Base-by-base conservation (phyloP, 2,797 vertebrate genomes). In the Pipistrellus nathusii region DNA sequence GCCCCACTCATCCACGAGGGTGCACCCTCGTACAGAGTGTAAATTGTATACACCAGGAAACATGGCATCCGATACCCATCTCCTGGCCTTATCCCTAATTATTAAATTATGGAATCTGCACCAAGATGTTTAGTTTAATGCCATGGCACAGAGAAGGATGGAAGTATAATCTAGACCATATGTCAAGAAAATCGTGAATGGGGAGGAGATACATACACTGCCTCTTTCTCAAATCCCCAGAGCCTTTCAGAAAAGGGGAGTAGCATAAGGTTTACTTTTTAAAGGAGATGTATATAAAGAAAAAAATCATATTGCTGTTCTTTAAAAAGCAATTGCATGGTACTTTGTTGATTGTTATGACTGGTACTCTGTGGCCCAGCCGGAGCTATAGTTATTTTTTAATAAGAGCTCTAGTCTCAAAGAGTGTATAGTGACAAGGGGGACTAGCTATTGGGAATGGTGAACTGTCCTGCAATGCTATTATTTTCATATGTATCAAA, bases 271-370 rank as follows among this genome's bases (percentile, higher is more conserved):
- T 82, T 88, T 95, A 35, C 87, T 20, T 53, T 94, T 85, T 69
- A 46, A 83, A 64, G 73, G 92, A 95, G 96, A 90, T 66, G 78
- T 76, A 84, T 20, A 73, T n/a, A 62, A 68, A 82, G 82, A 13
- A 84, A 89, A 95, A 94, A 94, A 78, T 94, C 27, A 18, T 64
- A 92, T 92, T 94, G 80, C 85, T 96, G 0, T 82, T 90, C 85
- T 97, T 93, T 96, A 95, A 88, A 93, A 96, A 88, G 35, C 92
- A 96, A 73, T 55, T 85, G 17, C 78, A 82, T 92, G 62, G 94
- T 96, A 95, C 69, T 66, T 96, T 57, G 30, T 83, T 94, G 62
- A 82, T 84, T 93, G n/a, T 97, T 91, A 94, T 41, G 75, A 95
- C 90, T 75, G 89, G 80, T 95, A 92, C 84, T 55, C 55, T 83